Evolutionary conservation across 2,888 invertebrate genomes (phyloP).

Genomic region (Xylophagus ater): DNA sequence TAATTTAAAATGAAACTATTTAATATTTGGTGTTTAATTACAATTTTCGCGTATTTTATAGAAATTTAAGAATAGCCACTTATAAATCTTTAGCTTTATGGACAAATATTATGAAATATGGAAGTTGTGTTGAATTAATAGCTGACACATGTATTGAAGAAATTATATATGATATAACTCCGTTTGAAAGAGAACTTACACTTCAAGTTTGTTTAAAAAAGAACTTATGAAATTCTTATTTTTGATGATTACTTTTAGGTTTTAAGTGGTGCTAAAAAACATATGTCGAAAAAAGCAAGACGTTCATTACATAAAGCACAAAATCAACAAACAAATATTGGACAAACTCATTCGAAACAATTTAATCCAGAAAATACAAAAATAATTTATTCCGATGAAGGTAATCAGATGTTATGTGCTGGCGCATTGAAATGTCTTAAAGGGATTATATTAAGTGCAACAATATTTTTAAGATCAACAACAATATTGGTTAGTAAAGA

Average conservation of each 20-base stretch:
- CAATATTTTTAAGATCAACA: constrained; percentile 24
- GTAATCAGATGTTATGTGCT: constrained; percentile 22
- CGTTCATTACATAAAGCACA: constrained; percentile 28
- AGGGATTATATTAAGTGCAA: too few species aligned
- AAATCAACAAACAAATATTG: constrained; percentile 26
- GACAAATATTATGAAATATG: constrained; percentile 24
- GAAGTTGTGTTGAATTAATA: constrained; percentile 24
- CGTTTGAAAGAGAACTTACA: constrained; percentile 24
- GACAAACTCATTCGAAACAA: constrained; percentile 22
- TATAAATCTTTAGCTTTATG: constrained; percentile 24
- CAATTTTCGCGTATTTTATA: neutral
- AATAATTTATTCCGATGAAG: constrained; percentile 20
- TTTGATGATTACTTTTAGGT: constrained; percentile 19
- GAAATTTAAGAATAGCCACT: constrained; percentile 21
- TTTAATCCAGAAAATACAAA: constrained; percentile 20
- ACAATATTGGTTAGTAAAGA: too few species aligned
- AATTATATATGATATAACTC: constrained; percentile 24
- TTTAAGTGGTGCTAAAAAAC: constrained; percentile 25
- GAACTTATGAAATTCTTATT: too few species aligned
- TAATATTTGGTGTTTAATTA: neutral
- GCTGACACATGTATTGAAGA: constrained; percentile 23
- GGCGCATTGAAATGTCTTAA: constrained; percentile 24
- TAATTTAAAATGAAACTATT: neutral
- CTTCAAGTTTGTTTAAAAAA: constrained; percentile 19
- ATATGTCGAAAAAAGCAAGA: constrained; percentile 31